Conservation (phyloP, 2,888 invertebrate species). For the Mythimna impura region DNA sequence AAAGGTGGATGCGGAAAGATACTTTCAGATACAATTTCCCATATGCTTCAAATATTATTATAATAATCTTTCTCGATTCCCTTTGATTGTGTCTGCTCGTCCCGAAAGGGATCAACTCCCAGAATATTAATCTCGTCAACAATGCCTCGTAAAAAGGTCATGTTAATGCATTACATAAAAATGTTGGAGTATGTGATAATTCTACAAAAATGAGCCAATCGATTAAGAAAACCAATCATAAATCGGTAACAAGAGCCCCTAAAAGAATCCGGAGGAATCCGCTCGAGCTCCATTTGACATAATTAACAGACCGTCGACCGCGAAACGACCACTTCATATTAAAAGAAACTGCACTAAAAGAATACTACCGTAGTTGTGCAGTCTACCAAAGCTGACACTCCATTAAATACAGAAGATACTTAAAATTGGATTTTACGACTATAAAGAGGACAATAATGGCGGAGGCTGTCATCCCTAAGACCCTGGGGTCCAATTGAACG, state of each 20-base stretch:
- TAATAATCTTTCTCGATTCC: conserved; percentile 50
- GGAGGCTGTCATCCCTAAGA: conserved; percentile 14
- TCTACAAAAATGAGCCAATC: conserved; percentile 14
- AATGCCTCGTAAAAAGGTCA: conserved; percentile 40
- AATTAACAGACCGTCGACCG: conserved; percentile 19
- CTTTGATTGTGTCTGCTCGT: conserved; percentile 43
- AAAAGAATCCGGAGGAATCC: conserved; percentile 1
- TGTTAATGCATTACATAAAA: conserved; percentile 28
- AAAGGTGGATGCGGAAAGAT: conserved; percentile 17
- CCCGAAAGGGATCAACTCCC: conserved; percentile 45
- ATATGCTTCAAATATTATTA: conserved; percentile 44
- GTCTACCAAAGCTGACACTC: neutral
- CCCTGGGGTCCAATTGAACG: conserved; percentile 28
- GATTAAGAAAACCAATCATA: conserved; percentile 12
- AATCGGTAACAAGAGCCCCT: conserved; percentile 11
- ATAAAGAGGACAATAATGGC: conserved; percentile 28
- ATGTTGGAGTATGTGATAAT: conserved; percentile 15
- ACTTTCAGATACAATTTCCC: conserved; percentile 28
- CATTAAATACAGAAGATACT: conserved; percentile 22
- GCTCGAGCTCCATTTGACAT: conserved; percentile 23
- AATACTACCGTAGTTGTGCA: conserved; percentile 1
- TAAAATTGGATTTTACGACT: conserved; percentile 26
- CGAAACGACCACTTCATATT: neutral
- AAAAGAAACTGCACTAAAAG: neutral
- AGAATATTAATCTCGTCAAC: conserved; percentile 58